Base-by-base conservation (phyloP, 2,113 vertebrate species). In the Xerus inauris region DNA sequence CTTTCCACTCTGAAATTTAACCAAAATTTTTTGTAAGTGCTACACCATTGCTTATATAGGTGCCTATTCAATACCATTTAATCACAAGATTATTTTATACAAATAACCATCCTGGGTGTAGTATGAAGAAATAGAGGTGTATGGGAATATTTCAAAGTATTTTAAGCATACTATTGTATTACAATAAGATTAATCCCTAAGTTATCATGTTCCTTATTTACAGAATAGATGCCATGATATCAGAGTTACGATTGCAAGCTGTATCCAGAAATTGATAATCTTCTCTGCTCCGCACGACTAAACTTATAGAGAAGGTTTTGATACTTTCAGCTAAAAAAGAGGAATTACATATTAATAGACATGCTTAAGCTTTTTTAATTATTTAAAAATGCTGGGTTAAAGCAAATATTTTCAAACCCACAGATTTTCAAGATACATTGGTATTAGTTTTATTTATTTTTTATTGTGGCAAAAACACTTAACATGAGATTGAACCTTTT, bases 301-400 rank as follows among this genome's bases (percentile, higher is more conserved):
- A 54, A 81, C 91, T 87, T 94, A 83, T 13, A 87, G 13, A 1
- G 22, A 84, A 72, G 10, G 2, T 3, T 64, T 47, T 92, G 83
- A 77, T 76, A 16, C 6, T 32, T 80, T 79, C 35, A 51, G 69
- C 22, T 84, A 64, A 71, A 59, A 91, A 81, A 59, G 14, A 14
- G 1, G 24, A 86, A 69, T 35, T 89, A 16, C 40, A 62, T 67
- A 47, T 30, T 62, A 91, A 87, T 80, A 57, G 3, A 47, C 84
- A 45, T 38, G 86, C 64, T 82, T 83, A 72, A 88, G 19, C 4
- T 59, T 77, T 94, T 84, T 42, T 42, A 79, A 80, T 75, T 86
- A 84, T 30, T 45, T 96, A 73, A 89, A 79, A 90, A 71, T 62
- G 54, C 16, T 95, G 49, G 6, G 10, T 75, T 73, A 95, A 91